phyloP scores from a whole-genome alignment of 2,888 invertebrate species.

The Thalpophila matura region DNA sequence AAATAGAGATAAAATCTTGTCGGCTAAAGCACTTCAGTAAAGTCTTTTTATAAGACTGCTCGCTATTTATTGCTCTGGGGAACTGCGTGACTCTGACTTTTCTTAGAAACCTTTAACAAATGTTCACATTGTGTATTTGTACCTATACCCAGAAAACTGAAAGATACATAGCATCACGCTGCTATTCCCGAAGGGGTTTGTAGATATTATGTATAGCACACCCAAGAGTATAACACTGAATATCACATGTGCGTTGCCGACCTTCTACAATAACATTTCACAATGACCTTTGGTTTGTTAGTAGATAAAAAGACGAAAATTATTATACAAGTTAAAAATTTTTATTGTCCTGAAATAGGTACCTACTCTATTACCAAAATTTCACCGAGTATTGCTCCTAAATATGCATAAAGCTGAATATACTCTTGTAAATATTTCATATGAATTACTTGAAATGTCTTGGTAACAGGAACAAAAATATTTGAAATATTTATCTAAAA shows the following conservation, averaged over 20 bases:
- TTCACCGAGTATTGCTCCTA: background rate
- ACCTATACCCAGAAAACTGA: too few species aligned
- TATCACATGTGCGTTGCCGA: too few species aligned
- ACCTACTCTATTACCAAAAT: background rate
- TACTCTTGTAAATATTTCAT: background rate
- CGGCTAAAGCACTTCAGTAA: conserved; percentile 26
- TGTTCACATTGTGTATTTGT: background rate
- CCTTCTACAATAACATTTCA: too few species aligned
- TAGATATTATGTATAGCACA: too few species aligned
- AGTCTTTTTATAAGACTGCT: conserved; percentile 19
- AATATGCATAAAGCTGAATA: background rate
- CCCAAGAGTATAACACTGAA: too few species aligned
- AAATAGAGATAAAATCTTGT: conserved; percentile 6
- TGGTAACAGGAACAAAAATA: background rate
- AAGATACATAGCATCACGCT: too few species aligned
- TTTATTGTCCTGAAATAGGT: background rate
- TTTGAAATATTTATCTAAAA: background rate
- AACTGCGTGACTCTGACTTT: background rate
- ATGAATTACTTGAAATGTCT: background rate
- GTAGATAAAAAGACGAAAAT: too few species aligned
- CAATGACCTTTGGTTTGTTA: too few species aligned
- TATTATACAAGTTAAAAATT: background rate
- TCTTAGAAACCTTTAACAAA: background rate
- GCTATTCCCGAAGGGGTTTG: too few species aligned
- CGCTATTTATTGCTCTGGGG: conserved; percentile 20